These are phyloP conservation scores for Lasioglossum lativentre DNA, from an alignment of 2,888 invertebrate genomes.

Conservation along the genomic window DNA sequence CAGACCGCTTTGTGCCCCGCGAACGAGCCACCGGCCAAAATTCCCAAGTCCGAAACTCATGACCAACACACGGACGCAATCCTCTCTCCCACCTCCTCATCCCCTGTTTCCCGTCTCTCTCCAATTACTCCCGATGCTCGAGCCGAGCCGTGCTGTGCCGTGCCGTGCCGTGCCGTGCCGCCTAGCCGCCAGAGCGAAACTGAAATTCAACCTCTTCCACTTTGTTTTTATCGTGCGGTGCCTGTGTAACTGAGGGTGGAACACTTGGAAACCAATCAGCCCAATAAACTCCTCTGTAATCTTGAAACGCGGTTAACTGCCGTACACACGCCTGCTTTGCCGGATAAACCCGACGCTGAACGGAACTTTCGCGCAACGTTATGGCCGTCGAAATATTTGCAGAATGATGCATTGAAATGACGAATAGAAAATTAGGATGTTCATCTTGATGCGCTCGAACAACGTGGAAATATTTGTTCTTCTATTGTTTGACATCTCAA, in stretches of 20 bases:
- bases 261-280: constrained; percentile 54
- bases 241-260: constrained; percentile 34
- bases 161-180: background rate
- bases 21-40: constrained; percentile 77
- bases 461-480: background rate
- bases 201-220: constrained; percentile 72
- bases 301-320: constrained; percentile 8
- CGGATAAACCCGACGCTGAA: background rate
- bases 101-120: constrained; percentile 55
- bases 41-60: constrained; percentile 77
- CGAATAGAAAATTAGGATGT: background rate
- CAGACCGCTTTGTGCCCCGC: constrained; percentile 82
- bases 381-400: background rate
- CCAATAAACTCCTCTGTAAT: constrained; percentile 36
- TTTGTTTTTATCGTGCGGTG: constrained; percentile 66
- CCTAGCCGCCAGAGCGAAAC: constrained; percentile 62
- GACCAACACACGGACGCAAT: constrained; percentile 69
- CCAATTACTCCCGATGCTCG: constrained; percentile 50
- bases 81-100: constrained; percentile 62
- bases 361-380: background rate
- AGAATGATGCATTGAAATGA: background rate
- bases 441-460: too few species aligned
- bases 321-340: background rate
- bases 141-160: background rate
- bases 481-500: background rate